Evolutionary conservation across 2,797 vertebrate species (phyloP).

Genomic region (Botia kubotai): DNA sequence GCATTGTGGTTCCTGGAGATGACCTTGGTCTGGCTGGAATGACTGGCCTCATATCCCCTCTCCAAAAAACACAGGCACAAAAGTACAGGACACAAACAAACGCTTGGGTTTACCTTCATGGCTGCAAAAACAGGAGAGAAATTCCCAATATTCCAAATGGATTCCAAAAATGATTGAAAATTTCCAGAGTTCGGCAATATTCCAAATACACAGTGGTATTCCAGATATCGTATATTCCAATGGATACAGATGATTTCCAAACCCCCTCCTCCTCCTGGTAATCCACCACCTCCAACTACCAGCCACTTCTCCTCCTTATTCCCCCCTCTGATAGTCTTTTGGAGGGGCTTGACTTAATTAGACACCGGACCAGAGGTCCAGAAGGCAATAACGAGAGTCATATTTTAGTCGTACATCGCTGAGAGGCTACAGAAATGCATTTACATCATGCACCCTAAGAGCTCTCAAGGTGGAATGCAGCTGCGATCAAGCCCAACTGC

Average conservation of each 20-base stretch:
- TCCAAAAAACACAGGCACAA: constrained; percentile 97
- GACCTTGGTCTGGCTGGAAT: constrained; percentile 82
- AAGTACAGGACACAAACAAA: constrained; percentile 92
- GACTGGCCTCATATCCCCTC: constrained; percentile 85
- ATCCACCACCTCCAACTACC: constrained; percentile 64
- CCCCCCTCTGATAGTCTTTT: constrained; percentile 51
- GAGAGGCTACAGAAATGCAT: constrained; percentile 68
- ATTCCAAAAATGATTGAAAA: constrained; percentile 26
- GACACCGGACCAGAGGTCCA: constrained; percentile 71
- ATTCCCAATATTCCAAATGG: constrained; percentile 55
- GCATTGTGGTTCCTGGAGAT: constrained; percentile 64
- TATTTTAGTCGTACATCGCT: constrained; percentile 77
- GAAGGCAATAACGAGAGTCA: constrained; percentile 82
- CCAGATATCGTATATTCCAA: constrained; percentile 57
- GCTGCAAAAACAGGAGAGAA: constrained; percentile 64
- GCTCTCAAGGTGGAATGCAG: constrained; percentile 42
- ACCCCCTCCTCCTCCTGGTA: constrained; percentile 68
- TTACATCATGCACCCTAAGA: constrained; percentile 87
- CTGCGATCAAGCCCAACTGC: constrained; percentile 71
- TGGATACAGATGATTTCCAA: constrained; percentile 55
- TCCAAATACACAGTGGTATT: constrained; percentile 49
- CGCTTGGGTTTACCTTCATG: constrained; percentile 93
- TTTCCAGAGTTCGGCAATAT: constrained; percentile 42
- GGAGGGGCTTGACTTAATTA: constrained; percentile 77
- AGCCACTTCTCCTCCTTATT: constrained; percentile 59